Evolutionary conservation across 2,888 invertebrate species (phyloP), one percentile per base, ranked within the genome.

Genomic region (Tiliacea citrago): DNA sequence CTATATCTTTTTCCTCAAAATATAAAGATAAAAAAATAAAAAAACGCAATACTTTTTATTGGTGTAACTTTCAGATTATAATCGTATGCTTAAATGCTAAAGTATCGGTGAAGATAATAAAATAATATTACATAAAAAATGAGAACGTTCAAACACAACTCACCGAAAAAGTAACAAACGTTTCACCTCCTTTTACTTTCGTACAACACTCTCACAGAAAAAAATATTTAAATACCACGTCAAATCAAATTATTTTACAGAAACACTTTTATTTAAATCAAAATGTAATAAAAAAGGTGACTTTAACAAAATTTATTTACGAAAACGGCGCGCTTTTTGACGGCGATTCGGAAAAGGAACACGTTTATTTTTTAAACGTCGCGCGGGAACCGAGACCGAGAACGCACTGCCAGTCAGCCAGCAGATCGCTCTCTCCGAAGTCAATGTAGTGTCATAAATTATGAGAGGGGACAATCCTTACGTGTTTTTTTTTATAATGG

Each of bases 171-270:
- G 90, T 89, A 86, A 90, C 87, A 90, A 92, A 82, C 87, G 92
- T 92, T 91, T 93, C 94, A 94, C 94, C 93, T 93, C 94, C 94
- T 94, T 94, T 94, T 94, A 93, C 93, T 94, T 94, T 94, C 88
- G 82, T 87, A 83, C 86, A 88, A 87, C 86, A 89, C 89, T 91
- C 88, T 83, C 88, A 90, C 90, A 88, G 84, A 85, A 87, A 79
- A 55, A 55, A 16, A 24, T 16, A 82, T 78, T 71, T 75, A 67
- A 86, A 86, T 75, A 75, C 73, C 87, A 86, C 78, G 75, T 68
- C 16, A 83, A 76, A 80, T 85, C 72, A 78, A 73, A 78, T 66
- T 68, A 68, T 21, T 75, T 65, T 69, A 57, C 68, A 72, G 72
- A 75, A 86, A 76, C 82, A 86, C 86, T 80, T 42, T 8, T 63